Conservation (phyloP, 2,797 vertebrate species). For the Myotis myotis region DNA sequence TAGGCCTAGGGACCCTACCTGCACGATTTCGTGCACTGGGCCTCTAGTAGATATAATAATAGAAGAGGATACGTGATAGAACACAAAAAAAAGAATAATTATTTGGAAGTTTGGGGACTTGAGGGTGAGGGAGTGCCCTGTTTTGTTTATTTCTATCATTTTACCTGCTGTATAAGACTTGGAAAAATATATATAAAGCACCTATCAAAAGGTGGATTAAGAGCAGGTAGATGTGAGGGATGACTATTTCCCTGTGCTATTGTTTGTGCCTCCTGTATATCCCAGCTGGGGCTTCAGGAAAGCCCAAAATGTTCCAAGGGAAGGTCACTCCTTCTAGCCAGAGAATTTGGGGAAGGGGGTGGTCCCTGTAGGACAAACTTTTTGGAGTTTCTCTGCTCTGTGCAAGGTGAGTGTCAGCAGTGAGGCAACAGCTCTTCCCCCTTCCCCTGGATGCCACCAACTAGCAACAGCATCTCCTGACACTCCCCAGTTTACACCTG, state of each 20-base stretch:
- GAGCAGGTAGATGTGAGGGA: background rate
- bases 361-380: background rate
- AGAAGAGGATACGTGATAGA: background rate
- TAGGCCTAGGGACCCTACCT: too few species aligned
- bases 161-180: background rate
- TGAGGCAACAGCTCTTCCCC: background rate
- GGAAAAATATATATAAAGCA: background rate
- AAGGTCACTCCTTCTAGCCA: background rate
- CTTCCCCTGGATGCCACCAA: fast-evolving
- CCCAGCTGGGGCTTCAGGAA: background rate
- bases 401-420: background rate
- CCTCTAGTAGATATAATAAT: background rate
- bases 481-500: background rate
- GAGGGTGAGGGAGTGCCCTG: background rate
- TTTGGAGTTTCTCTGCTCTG: background rate
- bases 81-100: background rate
- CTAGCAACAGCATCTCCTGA: background rate
- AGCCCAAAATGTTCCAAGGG: background rate
- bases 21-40: too few species aligned
- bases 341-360: background rate
- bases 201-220: background rate
- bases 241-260: background rate
- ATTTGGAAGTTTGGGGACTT: background rate
- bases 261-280: background rate
- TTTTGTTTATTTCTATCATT: background rate